A percentile compares a stretch with the other conserved stretches of the same genome.
Conservation (phyloP, 2,113 vertebrate genomes). For the Sminthopsis crassicaudata region DNA sequence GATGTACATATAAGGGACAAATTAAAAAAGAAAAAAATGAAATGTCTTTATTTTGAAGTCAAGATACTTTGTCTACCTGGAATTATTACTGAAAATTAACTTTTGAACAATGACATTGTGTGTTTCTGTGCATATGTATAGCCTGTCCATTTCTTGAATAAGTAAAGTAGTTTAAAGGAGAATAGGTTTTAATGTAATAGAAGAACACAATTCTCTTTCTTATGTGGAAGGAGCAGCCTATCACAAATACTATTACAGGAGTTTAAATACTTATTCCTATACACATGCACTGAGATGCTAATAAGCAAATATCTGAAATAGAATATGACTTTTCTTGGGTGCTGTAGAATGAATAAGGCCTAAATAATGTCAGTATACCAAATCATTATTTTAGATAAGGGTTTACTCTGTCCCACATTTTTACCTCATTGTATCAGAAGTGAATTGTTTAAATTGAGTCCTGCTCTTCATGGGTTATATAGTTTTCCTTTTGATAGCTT, state of each 20-base stretch:
- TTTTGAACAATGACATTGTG: neutral
- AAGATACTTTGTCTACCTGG: neutral
- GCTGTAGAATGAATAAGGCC: neutral
- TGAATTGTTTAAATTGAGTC: neutral
- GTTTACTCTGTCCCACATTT: neutral
- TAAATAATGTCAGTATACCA: neutral
- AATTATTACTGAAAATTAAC: neutral
- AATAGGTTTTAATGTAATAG: neutral
- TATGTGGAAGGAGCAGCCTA: neutral
- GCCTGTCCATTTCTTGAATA: neutral
- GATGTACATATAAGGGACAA: neutral
- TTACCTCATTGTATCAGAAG: neutral
- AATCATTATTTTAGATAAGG: neutral
- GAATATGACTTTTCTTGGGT: neutral
- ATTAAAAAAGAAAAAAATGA: neutral
- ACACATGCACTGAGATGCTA: accelerated
- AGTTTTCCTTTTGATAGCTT: neutral
- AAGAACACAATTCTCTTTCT: neutral
- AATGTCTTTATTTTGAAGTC: neutral
- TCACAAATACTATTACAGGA: neutral
- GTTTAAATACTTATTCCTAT: neutral
- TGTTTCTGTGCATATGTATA: neutral
- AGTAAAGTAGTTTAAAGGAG: neutral
- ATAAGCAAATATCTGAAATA: neutral
- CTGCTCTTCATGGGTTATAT: neutral